Percentiles rank a stretch among this genome's conserved stretches.
Conservation (phyloP, 2,797 vertebrate genomes). For the Notoglanidium macrostoma region DNA sequence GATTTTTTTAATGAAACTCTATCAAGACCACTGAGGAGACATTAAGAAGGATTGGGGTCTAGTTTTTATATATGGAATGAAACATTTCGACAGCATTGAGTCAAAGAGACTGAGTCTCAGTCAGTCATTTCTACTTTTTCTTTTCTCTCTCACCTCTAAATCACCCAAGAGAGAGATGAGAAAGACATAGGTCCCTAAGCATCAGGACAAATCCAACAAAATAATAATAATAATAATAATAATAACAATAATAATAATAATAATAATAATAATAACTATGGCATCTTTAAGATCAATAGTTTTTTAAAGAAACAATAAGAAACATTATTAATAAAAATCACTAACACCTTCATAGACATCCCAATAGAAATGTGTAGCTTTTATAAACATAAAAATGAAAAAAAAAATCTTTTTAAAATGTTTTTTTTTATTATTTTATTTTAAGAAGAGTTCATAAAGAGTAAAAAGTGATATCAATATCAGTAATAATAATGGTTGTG, state of each 20-base stretch:
- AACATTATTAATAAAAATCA: constrained; percentile 75
- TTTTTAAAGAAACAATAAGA: constrained; percentile 55
- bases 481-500: constrained; percentile 78
- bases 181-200: constrained; percentile 54
- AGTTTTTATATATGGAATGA: constrained; percentile 27
- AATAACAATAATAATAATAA: constrained; percentile 52
- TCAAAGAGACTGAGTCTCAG: constrained; percentile 14
- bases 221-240: constrained; percentile 31
- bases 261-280: constrained; percentile 56
- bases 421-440: constrained; percentile 72
- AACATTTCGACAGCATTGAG: not conserved
- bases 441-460: constrained; percentile 71
- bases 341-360: constrained; percentile 81
- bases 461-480: constrained; percentile 71
- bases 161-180: constrained; percentile 25
- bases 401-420: constrained; percentile 39
- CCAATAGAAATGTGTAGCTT: constrained; percentile 86
- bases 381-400: constrained; percentile 69
- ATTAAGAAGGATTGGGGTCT: constrained; percentile 12
- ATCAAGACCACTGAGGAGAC: constrained; percentile 7
- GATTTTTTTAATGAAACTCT: constrained; percentile 32
- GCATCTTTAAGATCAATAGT: constrained; percentile 70
- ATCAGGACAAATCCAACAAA: constrained; percentile 54
- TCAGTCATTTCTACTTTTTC: constrained; percentile 22
- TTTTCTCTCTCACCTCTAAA: constrained; percentile 21